phyloP scores from a whole-genome alignment of 35 echinoderm and acorn worm genomes.

The Lytechinus pictus region DNA sequence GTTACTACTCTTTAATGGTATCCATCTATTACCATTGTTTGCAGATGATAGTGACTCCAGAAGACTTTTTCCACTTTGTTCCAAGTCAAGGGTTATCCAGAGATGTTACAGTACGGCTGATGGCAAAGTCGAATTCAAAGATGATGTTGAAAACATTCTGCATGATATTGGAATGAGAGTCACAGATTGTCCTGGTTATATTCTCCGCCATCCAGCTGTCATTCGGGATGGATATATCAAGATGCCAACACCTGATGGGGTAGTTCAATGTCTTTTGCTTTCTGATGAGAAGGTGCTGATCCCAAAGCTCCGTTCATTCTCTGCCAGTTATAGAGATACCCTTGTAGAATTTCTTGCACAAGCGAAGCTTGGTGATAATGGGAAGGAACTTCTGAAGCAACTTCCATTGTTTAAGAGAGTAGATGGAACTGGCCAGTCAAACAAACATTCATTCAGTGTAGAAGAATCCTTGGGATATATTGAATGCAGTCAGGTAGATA shows the following conservation, averaged over 20 bases:
- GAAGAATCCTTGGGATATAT: not conserved
- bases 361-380: not conserved
- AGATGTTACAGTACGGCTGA: not conserved
- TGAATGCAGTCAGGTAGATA: not conserved
- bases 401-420: not conserved
- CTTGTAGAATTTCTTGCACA: not conserved
- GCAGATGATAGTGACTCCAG: not conserved
- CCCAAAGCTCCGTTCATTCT: not conserved
- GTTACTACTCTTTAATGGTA: slow-evolving; percentile 32
- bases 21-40: slow-evolving; percentile 32
- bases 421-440: not conserved
- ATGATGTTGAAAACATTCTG: not conserved
- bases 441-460: not conserved
- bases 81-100: slow-evolving; percentile 26
- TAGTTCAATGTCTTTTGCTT: not conserved
- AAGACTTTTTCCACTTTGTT: slow-evolving; percentile 14
- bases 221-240: not conserved
- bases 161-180: not conserved
- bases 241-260: slow-evolving; percentile 34
- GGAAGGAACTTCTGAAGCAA: not conserved
- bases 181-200: not conserved
- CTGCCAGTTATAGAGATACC: not conserved
- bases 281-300: too few species aligned
- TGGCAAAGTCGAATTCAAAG: not conserved
- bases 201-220: slow-evolving; percentile 17